Evolutionary conservation across 2,888 invertebrate species (phyloP), one percentile per base, ranked within the genome.

Genomic region (Itoplectis maculator): DNA sequence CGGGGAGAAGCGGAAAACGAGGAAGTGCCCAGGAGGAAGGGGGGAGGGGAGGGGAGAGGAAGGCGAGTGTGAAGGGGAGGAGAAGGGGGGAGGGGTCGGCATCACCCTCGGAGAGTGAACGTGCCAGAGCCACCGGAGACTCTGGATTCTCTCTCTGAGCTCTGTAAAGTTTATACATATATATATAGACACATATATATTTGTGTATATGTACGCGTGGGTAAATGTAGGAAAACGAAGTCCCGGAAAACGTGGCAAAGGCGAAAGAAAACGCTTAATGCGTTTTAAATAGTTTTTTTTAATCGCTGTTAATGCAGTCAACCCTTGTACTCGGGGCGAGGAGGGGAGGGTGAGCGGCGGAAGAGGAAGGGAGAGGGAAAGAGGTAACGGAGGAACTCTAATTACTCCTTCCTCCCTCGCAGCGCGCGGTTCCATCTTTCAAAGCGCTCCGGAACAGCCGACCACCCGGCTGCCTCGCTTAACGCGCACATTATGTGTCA

Each of bases 241-340:
- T 59, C 35, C 59, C 23, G 29, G 56, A 11, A 11, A 75, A 59
- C 65, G 59, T 42, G 51, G 18, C 51, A 59, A 61, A 79, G 63
- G 35, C 54, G 15, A 77, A 79, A 73, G 72, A 77, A 77, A 77
- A 56, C 68, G 76, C 82, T 77, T 83, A 79, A 83, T 79, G 82
- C 79, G 69, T 83, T 83, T 77, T 79, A 83, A 83, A 77, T 73
- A 83, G 79, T 73, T 66, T 76, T 63, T 35, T 77, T 54, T 72
- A 59, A 82, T 79, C 82, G 73, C 79, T 77, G 82, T 83, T 79
- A 83, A 83, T 83, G 79, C 76, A 83, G 82, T 83, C 82, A 83
- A 61, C 79, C 77, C 79, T 77, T 80, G 54, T 61, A 82, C 49
- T 35, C n/a, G 15, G 29, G 29, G 47, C 6, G 8, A 13, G 37